These are phyloP conservation scores for Cephalopachus bancanus DNA, from an alignment of 2,797 vertebrate genomes.

Conservation along the genomic window DNA sequence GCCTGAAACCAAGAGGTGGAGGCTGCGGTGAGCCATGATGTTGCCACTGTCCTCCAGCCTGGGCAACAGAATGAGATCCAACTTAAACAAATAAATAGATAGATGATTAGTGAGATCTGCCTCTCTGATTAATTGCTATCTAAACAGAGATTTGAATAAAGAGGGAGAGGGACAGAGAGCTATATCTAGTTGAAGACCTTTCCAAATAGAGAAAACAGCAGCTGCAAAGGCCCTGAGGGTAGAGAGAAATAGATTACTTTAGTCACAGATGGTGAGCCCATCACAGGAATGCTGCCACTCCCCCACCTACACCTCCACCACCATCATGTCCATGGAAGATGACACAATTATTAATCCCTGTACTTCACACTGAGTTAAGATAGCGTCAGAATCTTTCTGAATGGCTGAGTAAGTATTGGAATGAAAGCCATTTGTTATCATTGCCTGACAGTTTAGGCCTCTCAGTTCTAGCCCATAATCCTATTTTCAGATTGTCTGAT, in stretches of 20 bases:
- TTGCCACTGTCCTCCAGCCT: too few species aligned
- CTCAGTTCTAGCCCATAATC: neutral
- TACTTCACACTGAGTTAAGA: neutral
- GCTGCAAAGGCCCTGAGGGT: neutral
- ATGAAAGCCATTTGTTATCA: neutral
- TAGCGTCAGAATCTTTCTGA: neutral
- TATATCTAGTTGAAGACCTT: neutral
- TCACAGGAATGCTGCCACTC: neutral
- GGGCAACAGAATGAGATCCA: too few species aligned
- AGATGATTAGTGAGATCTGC: neutral
- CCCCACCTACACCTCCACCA: neutral
- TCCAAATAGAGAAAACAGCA: neutral
- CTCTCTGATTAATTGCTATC: neutral
- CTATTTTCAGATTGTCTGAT: neutral
- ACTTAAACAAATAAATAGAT: too few species aligned
- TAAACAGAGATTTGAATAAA: neutral
- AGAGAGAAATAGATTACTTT: neutral
- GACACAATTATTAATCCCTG: neutral
- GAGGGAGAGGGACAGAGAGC: neutral
- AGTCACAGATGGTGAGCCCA: neutral
- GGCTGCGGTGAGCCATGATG: too few species aligned
- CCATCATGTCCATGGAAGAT: neutral
- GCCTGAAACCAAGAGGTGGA: too few species aligned
- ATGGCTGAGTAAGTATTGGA: neutral
- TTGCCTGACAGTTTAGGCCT: neutral